Evolutionary conservation across 2,888 invertebrate species (phyloP).

Genomic region (Alsophila aescularia): DNA sequence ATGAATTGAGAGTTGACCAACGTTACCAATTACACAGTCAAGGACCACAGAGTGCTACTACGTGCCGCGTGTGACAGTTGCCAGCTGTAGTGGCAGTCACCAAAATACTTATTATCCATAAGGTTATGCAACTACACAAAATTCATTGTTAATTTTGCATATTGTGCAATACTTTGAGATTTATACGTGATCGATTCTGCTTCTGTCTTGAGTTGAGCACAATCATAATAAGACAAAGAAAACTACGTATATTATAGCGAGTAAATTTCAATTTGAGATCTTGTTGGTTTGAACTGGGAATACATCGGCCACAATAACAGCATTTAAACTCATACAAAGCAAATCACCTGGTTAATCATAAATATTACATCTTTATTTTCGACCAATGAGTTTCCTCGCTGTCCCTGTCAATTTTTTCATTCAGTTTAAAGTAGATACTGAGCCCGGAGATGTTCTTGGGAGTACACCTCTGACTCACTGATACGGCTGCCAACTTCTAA

Average conservation of each 20-base stretch:
- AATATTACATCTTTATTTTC: conserved; percentile 1
- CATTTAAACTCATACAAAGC: not conserved
- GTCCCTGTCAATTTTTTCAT: conserved; percentile 45
- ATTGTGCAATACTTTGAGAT: conserved; percentile 24
- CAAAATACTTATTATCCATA: conserved; percentile 32
- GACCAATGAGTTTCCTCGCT: conserved; percentile 37
- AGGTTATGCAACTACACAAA: conserved; percentile 41
- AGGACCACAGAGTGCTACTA: conserved; percentile 25
- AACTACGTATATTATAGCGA: not conserved
- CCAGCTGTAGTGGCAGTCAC: conserved; percentile 28
- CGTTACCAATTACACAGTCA: conserved; percentile 14
- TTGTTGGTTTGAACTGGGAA: conserved; percentile 24
- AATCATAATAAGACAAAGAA: conserved; percentile 15
- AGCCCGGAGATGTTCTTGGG: conserved; percentile 59
- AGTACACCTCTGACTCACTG: conserved; percentile 73
- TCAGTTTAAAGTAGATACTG: conserved; percentile 36
- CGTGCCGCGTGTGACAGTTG: conserved; percentile 23
- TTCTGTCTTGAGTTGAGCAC: conserved; percentile 27
- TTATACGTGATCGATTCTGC: conserved; percentile 31
- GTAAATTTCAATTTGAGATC: not conserved
- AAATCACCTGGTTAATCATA: not conserved
- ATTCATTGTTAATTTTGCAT: conserved; percentile 31
- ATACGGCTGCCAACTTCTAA: conserved; percentile 68
- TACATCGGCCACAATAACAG: not conserved
- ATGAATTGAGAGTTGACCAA: not conserved